These are phyloP conservation scores for Arge pagana DNA, from an alignment of 2,888 invertebrate species.

Conservation along the genomic window DNA sequence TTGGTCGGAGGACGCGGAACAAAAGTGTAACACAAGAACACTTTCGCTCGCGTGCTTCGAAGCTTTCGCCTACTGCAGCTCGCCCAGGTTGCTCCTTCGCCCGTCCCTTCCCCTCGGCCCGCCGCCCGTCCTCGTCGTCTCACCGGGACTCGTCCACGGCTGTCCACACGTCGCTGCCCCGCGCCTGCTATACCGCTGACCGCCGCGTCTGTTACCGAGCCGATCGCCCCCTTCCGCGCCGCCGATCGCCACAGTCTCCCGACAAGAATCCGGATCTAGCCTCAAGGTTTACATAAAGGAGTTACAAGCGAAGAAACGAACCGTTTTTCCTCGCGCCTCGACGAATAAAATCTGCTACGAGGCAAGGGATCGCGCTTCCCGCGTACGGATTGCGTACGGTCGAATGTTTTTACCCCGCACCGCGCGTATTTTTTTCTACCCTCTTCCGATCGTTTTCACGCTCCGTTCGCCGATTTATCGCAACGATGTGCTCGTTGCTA, in stretches of 20 bases:
- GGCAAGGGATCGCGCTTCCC: not conserved
- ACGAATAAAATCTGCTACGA: not conserved
- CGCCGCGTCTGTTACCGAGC: conserved; percentile 7
- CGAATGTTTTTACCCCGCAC: not conserved
- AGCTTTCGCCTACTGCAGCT: conserved; percentile 20
- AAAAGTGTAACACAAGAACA: conserved; percentile 45
- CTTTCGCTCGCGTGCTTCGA: conserved; percentile 45
- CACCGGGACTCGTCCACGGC: not conserved
- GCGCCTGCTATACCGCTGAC: conserved; percentile 4
- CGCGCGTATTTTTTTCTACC: not conserved
- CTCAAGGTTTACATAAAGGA: conserved; percentile 56
- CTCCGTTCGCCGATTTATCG: too few species aligned
- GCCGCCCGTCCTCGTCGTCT: conserved; percentile 26
- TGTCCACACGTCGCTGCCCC: not conserved
- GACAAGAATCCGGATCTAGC: conserved; percentile 55
- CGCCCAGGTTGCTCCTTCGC: conserved; percentile 28
- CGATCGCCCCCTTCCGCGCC: conserved; percentile 16
- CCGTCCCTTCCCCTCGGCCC: conserved; percentile 19
- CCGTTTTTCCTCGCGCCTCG: conserved; percentile 10
- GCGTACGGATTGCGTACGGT: not conserved
- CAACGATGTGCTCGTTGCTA: too few species aligned
- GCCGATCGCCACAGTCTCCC: conserved; percentile 17
- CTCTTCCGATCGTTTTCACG: not conserved
- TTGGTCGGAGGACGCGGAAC: conserved; percentile 10
- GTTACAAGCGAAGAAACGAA: conserved; percentile 31